phyloP scores from a whole-genome alignment of 2,113 vertebrate species.

The Passer domesticus region DNA sequence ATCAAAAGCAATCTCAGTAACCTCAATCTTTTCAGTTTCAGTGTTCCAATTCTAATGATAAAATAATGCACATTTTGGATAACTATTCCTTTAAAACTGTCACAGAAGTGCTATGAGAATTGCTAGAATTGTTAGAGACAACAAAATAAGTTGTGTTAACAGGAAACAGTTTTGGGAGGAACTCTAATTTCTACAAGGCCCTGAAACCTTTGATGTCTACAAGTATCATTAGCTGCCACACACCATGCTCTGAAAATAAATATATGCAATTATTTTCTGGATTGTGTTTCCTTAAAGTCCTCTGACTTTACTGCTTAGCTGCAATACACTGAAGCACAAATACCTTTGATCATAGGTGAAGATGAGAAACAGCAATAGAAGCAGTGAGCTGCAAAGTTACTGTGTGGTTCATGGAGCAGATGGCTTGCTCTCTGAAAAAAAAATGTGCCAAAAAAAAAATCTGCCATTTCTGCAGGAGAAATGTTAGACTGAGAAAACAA shows the following conservation, averaged over 20 bases:
- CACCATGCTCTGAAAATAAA: neutral
- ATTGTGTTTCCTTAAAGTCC: neutral
- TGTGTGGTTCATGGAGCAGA: constrained; percentile 5
- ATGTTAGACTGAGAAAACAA: constrained; percentile 40
- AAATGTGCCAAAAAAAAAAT: constrained; percentile 1
- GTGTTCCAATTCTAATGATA: neutral
- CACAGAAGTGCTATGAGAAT: neutral
- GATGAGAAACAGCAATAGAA: neutral
- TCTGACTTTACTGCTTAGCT: neutral
- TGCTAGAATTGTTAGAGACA: neutral
- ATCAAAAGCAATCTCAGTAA: neutral
- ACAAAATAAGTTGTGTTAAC: neutral
- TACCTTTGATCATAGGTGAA: constrained; percentile 10
- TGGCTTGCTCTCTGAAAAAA: constrained; percentile 16
- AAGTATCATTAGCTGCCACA: neutral
- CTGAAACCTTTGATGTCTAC: neutral
- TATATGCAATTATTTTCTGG: neutral
- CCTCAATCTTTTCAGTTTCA: neutral
- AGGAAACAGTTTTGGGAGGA: neutral
- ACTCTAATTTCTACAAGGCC: neutral
- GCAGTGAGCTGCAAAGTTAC: neutral
- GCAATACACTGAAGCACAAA: neutral
- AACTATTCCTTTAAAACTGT: neutral
- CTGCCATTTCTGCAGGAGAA: neutral
- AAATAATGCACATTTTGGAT: neutral